Evolutionary conservation across 2,113 vertebrate genomes (phyloP), one percentile per base, ranked within the genome.

Genomic region (Phylloscopus trochiloides): DNA sequence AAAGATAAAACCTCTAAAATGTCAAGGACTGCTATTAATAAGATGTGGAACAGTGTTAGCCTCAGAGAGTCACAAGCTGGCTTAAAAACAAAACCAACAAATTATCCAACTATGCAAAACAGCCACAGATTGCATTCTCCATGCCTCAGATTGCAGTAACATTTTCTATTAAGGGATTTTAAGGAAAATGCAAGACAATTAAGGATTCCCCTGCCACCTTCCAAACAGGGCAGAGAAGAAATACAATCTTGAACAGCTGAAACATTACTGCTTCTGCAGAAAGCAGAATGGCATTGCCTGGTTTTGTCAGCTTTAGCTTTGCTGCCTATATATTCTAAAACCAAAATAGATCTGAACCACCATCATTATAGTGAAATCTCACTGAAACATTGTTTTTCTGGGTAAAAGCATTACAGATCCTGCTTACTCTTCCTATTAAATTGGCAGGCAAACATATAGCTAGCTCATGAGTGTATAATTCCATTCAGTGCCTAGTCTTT

Each of bases 1-100:
- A 74, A 93, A 90, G 29, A 88, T 24, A 93, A 96, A 96, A 58
- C 58, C 51, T 59, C 85, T 76, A 62, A 86, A 93, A 83, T 80
- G 55, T 57, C 79, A 88, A 70, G 75, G 63, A 48, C 63, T 93
- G 68, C 71, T 92, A 63, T 76, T 93, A 94, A 92, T 86, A 92
- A 87, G 40, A 32, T 58, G 65, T 88, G 73, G 62, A 94, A 40
- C 45, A 52, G 12, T 31, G 13, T 55, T 62, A 88, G 52, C 29
- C 52, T 62, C 57, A 34, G 66, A 91, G 73, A 90, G 79, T 73
- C 71, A 78, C 20, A 42, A 87, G 0, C 11, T 92, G 85, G 87
- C 93, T 79, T 57, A 81, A 77, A 88, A 94, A 67, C 68, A 91
- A 95, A 94, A 76, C 7, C 57, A 95, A 74, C 67, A 88, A 72